Conservation (phyloP, 1,140 invertebrate species). For the Druon quercuslanigerum region DNA sequence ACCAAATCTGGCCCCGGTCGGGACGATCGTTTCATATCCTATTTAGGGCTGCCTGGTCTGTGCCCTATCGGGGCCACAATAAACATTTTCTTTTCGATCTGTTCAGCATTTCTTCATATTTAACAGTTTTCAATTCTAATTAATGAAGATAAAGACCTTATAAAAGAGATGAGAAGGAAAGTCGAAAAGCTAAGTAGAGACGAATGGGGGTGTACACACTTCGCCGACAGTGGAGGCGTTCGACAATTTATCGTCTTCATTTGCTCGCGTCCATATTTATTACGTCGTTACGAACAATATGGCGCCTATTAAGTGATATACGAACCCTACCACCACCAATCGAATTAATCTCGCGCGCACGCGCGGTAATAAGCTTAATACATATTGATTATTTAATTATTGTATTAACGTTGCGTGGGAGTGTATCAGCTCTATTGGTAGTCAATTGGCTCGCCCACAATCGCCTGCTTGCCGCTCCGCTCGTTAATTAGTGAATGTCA, state of each 20-base stretch:
- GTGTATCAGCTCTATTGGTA: slow-evolving; percentile 51
- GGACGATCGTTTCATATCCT: too few relatives aligned
- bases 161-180: slow-evolving; percentile 21
- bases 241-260: slow-evolving; percentile 74
- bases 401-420: slow-evolving; percentile 64
- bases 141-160: not conserved
- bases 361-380: slow-evolving; percentile 68
- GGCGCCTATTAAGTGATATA: slow-evolving; percentile 71
- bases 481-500: slow-evolving; percentile 54
- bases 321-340: slow-evolving; percentile 58
- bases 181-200: slow-evolving; percentile 27
- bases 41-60: too few relatives aligned
- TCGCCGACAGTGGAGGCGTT: slow-evolving; percentile 67
- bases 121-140: not conserved
- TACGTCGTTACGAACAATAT: slow-evolving; percentile 73
- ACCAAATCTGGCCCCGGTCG: too few relatives aligned
- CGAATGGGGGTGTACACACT: slow-evolving; percentile 38
- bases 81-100: too few relatives aligned
- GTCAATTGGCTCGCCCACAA: slow-evolving; percentile 62
- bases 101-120: too few relatives aligned
- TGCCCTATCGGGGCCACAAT: too few relatives aligned
- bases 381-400: slow-evolving; percentile 75
- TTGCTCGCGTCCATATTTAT: slow-evolving; percentile 72
- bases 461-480: slow-evolving; percentile 43
- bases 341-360: slow-evolving; percentile 65